Evolutionary conservation across 1,140 invertebrate genomes (phyloP), one percentile per base, ranked within the genome.

Genomic region (Pseudomyrmex gracilis): DNA sequence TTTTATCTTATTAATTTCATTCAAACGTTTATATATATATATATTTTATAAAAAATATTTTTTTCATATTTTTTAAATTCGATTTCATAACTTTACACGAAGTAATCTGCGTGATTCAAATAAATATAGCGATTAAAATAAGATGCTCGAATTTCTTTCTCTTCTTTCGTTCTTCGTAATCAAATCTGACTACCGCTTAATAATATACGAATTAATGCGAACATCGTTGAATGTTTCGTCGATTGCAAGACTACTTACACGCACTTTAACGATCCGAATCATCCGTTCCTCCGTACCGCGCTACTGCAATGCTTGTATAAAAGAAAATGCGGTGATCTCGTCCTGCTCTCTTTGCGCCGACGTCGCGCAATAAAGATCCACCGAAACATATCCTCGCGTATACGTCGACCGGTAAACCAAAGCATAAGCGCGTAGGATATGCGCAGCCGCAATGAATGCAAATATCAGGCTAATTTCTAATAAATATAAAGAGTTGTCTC

Each of bases 321-420:
- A 71, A 49, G 66, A 17, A 70, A 70, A 53, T 22, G 20, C 45
- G 47, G 61, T 70, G 74, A 55, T 82, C 49, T 87, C 70, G 84
- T 85, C 71, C 61, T 85, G 66, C 73, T 86, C 83, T 71, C 83
- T 84, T 85, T 86, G 84, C 64, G 58, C n/a, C 80, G 70, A 63
- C 78, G 67, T 66, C 77, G 84, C 82, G 78, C 86, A 83, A 85
- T 85, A 60, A 80, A 85, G 83, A 88, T 89, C 87, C 82, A 73
- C 68, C 87, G 89, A 90, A 90, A 90, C 89, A 88, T 90, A 90
- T 89, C 89, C 77, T 78, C 83, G 88, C 83, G 84, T 87, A 87
- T 78, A 90, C 47, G 60, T n/a, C 61, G 47, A 45, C 49, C 34
- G 74, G 74, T 49, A 58, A 70, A 78, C 64, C 64, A 55, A 78